These are phyloP conservation scores for Lagocephalus sceleratus DNA, from an alignment of 2,797 vertebrate genomes.

Conservation along the genomic window DNA sequence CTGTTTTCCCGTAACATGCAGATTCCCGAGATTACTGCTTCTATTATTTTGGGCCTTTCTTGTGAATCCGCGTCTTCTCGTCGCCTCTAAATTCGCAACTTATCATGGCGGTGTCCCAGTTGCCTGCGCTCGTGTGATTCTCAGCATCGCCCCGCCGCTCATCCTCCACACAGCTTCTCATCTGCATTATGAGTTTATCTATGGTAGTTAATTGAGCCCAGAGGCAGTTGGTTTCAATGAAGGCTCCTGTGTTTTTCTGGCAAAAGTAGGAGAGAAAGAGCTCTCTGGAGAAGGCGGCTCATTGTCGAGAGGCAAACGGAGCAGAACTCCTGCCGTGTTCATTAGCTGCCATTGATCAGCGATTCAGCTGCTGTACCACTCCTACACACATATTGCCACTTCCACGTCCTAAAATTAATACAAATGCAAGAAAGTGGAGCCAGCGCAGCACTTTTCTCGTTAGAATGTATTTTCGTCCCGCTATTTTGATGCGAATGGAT, in stretches of 20 bases:
- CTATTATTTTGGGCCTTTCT: conserved; percentile 4
- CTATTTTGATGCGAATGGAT: conserved; percentile 48
- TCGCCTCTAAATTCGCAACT: conserved; percentile 22
- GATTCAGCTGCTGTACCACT: conserved; percentile 58
- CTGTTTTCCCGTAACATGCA: too few species aligned
- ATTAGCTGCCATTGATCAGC: conserved; percentile 77
- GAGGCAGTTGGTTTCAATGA: conserved; percentile 68
- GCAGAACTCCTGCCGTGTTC: conserved; percentile 71
- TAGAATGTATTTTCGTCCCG: conserved; percentile 36
- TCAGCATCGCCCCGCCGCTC: conserved; percentile 24
- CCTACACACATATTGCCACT: conserved; percentile 44
- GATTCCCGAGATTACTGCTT: conserved; percentile 8
- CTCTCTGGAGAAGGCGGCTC: conserved; percentile 59
- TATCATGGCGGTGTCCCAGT: conserved; percentile 13
- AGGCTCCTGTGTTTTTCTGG: conserved; percentile 61
- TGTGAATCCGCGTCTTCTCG: conserved; percentile 6
- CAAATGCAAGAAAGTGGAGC: conserved; percentile 44
- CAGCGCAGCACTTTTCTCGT: conserved; percentile 40
- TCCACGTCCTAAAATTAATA: conserved; percentile 51
- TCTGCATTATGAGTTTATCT: conserved; percentile 71
- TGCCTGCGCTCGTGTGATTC: conserved; percentile 23
- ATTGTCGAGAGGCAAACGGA: conserved; percentile 69
- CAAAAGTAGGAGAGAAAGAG: conserved; percentile 53
- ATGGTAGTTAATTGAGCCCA: conserved; percentile 74
- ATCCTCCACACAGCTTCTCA: conserved; percentile 48